Base-by-base conservation (phyloP, 2,888 invertebrate genomes). In the Philhelius pedissequus region DNA sequence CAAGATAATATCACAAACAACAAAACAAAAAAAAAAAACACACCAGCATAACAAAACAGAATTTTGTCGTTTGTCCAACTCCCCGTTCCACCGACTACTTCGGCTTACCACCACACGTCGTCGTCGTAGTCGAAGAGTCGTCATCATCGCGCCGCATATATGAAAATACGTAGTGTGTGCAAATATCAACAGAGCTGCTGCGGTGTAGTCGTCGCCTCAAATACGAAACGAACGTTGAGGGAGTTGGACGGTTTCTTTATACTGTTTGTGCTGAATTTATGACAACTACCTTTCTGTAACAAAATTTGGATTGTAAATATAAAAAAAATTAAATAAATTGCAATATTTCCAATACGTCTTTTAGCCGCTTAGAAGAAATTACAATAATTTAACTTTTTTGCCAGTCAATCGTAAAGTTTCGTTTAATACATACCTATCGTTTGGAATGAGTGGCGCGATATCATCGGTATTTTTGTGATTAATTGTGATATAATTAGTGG, bases 211-310 rank as follows among this genome's bases (percentile, higher is more conserved):
- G 75, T 84, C 70, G 84, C 84, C 75, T 84, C 84, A 84, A 84
- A 84, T 80, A 76, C 80, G 54, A 84, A 80, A 76, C 80, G 80
- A 84, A 84, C 84, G 80, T 80, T 80, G 80, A 84, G 84, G 75
- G 84, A 84, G 84, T 76, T 84, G 75, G 84, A 84, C 84, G 84
- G 77, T 80, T 84, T 80, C 80, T 80, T 60, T 80, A 84, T 71
- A 76, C 71, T 80, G 68, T 79, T 79, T 84, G 84, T 76, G 71
- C 52, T 80, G 70, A 60, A 71, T 80, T 80, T 84, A 80, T 76
- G 80, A 76, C 71, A 84, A 75, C 75, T 48, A 64, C 64, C 64
- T 48, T 32, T 32, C 48, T 60, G 54, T 70, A 40, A 60, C 25
- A 60, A 60, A 60, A 40, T 43, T 7, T 20, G 7, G 56, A 56